Base-by-base conservation (phyloP, 2,113 vertebrate species). In the Pavo muticus region DNA sequence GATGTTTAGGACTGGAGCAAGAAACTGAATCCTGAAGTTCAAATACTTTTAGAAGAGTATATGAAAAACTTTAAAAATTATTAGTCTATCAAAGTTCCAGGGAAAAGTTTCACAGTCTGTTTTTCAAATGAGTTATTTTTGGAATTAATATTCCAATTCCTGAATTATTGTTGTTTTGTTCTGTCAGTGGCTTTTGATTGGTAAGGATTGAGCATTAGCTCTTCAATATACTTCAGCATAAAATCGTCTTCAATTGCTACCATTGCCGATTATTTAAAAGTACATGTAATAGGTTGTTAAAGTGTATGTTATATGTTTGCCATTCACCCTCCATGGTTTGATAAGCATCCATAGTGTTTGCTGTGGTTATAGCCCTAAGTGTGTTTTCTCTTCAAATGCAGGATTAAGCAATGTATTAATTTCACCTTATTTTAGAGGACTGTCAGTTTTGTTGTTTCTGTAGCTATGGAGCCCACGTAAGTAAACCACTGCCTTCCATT, bases 381-480 rank as follows among this genome's bases (percentile, higher is more conserved):
- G 84, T 73, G 73, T 83, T 93, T 95, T 90, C 74, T 39, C 42
- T 87, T 78, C 91, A 93, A 74, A 87, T 70, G 71, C 32, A 63
- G 63, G 74, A 69, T 92, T 6, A 16, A 88, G 87, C 77, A 52
- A 60, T 68, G 83, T 91, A 91, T 98, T 98, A 67, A 96, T 97
- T 93, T 90, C 88, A 67, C 70, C 61, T 88, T 97, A 97, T 97
- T 96, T 98, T 98, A 98, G 98, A 96, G 97, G 97, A 98, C 98
- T 95, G 97, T 96, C 91, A 74, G 87, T 95, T 97, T 98, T 98
- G 98, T 98, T 98, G 84, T 98, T 97, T 94, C 60, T 2, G 98
- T 99, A 97, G 96, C 98, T 95, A 90, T 98, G 98, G 98, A 94
- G 89, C 93, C 97, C 89, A 73, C 32, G 40, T 95, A 97, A 98